Evolutionary conservation across 1,140 invertebrate species (phyloP).

Genomic region (Aphaenogaster ashmeadi): DNA sequence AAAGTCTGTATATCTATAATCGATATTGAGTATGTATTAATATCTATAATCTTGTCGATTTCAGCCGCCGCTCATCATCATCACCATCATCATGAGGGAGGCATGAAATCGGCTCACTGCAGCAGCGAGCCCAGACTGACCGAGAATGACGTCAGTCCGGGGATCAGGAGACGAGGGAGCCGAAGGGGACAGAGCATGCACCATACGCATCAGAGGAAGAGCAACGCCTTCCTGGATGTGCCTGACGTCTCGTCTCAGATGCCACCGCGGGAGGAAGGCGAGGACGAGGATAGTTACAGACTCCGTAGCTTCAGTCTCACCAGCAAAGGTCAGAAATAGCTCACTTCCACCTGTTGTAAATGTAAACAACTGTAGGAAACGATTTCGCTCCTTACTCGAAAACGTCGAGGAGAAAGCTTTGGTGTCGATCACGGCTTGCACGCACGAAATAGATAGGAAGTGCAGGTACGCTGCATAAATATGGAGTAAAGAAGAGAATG

Average conservation of each 20-base stretch:
- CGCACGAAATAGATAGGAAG: background rate
- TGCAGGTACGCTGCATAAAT: background rate
- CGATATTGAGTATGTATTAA: background rate
- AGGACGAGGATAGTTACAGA: conserved; percentile 94
- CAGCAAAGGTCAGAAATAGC: conserved; percentile 91
- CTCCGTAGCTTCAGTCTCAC: conserved; percentile 96
- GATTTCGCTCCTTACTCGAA: background rate
- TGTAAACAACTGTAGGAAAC: conserved; percentile 5
- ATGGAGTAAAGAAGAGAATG: background rate
- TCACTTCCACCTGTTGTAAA: conserved; percentile 4
- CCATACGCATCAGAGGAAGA: conserved; percentile 89
- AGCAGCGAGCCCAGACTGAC: conserved; percentile 88
- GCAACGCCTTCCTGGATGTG: conserved; percentile 94
- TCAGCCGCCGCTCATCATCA: conserved; percentile 81
- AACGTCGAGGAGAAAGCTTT: background rate
- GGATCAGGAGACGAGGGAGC: conserved; percentile 87
- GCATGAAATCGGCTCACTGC: conserved; percentile 86
- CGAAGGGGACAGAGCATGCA: conserved; percentile 87
- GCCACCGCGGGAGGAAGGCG: conserved; percentile 86
- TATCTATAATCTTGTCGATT: conserved; percentile 15
- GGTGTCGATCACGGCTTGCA: background rate
- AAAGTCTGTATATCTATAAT: background rate
- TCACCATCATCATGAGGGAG: conserved; percentile 86
- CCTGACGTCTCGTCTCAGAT: conserved; percentile 87
- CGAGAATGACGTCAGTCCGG: conserved; percentile 88